Percentiles rank a stretch among this genome's conserved stretches.
phyloP scores from a whole-genome alignment of 1,140 invertebrate genomes.

The Dendrolimus kikuchii region DNA sequence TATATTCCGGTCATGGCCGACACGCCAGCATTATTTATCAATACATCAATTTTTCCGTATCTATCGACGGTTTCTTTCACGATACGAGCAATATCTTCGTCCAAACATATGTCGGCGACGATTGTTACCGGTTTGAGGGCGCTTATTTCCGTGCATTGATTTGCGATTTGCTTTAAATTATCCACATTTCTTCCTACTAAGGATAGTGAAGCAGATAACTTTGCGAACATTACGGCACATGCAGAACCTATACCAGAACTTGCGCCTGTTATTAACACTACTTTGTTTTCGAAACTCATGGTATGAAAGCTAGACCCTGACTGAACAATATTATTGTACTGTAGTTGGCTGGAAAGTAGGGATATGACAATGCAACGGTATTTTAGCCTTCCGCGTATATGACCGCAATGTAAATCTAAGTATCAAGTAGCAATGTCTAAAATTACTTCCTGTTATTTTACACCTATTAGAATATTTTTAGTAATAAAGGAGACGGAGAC shows the following conservation, averaged over 20 bases:
- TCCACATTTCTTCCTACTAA: constrained; percentile 42
- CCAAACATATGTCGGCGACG: constrained; percentile 77
- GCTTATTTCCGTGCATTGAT: constrained; percentile 72
- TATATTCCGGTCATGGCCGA: constrained; percentile 69
- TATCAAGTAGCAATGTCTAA: constrained; percentile 4
- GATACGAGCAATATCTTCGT: constrained; percentile 75
- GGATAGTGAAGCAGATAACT: constrained; percentile 31
- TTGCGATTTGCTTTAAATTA: constrained; percentile 57
- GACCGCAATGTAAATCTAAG: constrained; percentile 13
- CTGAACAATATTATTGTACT: constrained; percentile 19
- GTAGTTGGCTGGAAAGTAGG: neutral
- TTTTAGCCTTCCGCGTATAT: constrained; percentile 12
- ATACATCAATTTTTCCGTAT: constrained; percentile 77
- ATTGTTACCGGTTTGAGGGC: constrained; percentile 62
- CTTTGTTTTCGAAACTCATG: constrained; percentile 48
- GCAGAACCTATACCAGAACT: constrained; percentile 52
- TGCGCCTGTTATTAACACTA: constrained; percentile 51
- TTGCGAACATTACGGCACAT: constrained; percentile 38
- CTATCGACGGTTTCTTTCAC: constrained; percentile 73
- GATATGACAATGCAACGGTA: neutral
- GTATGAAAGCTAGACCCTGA: constrained; percentile 13
- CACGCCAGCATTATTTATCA: constrained; percentile 86
- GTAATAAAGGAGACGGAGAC: too few species aligned
- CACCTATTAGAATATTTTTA: too few species aligned
- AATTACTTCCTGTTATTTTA: constrained; percentile 9